A percentile compares a stretch with the other conserved stretches of the same genome.
These are phyloP conservation scores for Drosophila baimaii DNA, from an alignment of 1,140 invertebrate species.

Conservation along the genomic window DNA sequence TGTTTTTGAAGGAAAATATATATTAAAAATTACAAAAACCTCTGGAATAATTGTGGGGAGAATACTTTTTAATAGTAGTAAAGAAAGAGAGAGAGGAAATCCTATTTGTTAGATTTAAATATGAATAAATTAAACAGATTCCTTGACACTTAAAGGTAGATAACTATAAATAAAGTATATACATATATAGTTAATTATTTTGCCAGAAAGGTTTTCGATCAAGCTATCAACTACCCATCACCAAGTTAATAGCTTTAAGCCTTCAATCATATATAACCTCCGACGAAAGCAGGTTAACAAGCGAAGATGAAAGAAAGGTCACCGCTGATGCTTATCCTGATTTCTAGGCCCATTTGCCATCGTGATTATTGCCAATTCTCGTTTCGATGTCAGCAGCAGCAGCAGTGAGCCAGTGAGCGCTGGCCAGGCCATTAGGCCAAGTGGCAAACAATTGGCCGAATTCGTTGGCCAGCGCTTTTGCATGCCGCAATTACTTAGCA, in stretches of 20 bases:
- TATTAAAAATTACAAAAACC: no score
- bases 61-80: no score
- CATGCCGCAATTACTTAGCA: constrained; percentile 76
- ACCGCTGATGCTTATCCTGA: constrained; percentile 34
- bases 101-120: not conserved
- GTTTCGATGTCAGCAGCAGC: constrained; percentile 20
- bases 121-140: not conserved
- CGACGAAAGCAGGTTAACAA: constrained; percentile 6
- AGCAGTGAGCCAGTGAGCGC: constrained; percentile 7
- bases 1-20: not conserved
- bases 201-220: not conserved
- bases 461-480: constrained; percentile 53
- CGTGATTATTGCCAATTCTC: constrained; percentile 50
- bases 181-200: no score
- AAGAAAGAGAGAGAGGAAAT: no score
- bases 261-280: constrained; percentile 1
- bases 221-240: not conserved
- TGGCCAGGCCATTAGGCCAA: constrained; percentile 29
- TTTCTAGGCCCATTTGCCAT: constrained; percentile 39
- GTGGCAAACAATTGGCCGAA: constrained; percentile 44
- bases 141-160: no score
- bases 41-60: no score
- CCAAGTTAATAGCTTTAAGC: not conserved
- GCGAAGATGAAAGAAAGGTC: constrained; percentile 47
- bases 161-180: no score